These are phyloP conservation scores for Drosophila stalkeri DNA, from an alignment of 2,888 invertebrate genomes.

Conservation along the genomic window DNA sequence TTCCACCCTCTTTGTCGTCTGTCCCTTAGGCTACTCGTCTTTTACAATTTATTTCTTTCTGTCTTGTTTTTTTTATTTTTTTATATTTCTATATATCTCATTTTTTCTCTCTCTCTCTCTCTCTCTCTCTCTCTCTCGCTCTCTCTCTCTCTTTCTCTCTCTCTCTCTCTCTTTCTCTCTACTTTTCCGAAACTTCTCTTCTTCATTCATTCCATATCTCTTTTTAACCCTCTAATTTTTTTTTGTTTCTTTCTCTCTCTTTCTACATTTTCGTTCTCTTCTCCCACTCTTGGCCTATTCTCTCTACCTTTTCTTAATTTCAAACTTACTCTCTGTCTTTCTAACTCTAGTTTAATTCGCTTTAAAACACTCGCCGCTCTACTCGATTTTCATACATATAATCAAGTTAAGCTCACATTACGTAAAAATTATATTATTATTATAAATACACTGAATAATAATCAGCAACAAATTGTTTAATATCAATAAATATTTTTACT, in stretches of 20 bases:
- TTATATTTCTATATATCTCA: no score
- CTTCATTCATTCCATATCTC: neutral
- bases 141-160: neutral
- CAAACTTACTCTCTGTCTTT: neutral
- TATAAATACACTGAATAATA: neutral
- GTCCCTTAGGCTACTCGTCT: no score
- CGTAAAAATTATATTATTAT: neutral
- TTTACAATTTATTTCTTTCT: no score
- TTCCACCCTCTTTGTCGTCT: no score
- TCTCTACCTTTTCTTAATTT: neutral
- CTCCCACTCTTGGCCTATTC: neutral
- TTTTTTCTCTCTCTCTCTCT: neutral
- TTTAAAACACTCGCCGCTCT: neutral
- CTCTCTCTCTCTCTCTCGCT: neutral
- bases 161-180: neutral
- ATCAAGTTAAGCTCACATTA: neutral
- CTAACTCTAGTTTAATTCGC: neutral
- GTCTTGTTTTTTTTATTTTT: no score
- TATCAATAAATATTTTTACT: neutral
- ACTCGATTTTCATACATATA: conserved; percentile 2
- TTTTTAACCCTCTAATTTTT: neutral
- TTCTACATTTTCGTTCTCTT: neutral
- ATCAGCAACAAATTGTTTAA: neutral
- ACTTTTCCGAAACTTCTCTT: no score
- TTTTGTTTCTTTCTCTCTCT: neutral